Evolutionary conservation across 2,888 invertebrate species (phyloP).

Genomic region (Dynastes maya): DNA sequence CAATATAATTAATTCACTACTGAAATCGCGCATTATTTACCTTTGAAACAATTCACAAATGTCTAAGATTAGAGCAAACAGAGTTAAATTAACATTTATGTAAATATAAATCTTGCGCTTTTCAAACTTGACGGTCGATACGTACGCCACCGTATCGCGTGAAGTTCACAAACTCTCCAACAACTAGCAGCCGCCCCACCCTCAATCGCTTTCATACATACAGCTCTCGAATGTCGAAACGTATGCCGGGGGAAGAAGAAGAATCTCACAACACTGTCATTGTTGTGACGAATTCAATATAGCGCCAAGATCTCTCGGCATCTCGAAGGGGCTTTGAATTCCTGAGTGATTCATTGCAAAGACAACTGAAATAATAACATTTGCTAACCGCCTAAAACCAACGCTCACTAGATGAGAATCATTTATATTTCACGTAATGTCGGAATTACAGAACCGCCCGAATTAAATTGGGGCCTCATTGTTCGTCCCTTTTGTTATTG

Average conservation of each 20-base stretch:
- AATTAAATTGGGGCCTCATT: slow-evolving; percentile 51
- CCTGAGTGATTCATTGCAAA: slow-evolving; percentile 56
- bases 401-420: slow-evolving; percentile 57
- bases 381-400: slow-evolving; percentile 57
- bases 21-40: slow-evolving; percentile 39
- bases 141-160: slow-evolving; percentile 20
- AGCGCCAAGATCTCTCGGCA: slow-evolving; percentile 56
- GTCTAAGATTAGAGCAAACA: slow-evolving; percentile 52
- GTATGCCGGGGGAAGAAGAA: slow-evolving; percentile 5
- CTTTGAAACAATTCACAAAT: slow-evolving; percentile 53
- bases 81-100: slow-evolving; percentile 57
- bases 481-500: slow-evolving; percentile 51
- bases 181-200: neutral
- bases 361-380: slow-evolving; percentile 60
- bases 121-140: slow-evolving; percentile 32
- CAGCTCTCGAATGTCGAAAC: slow-evolving; percentile 6
- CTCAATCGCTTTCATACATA: neutral
- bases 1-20: slow-evolving; percentile 46
- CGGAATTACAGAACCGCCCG: slow-evolving; percentile 50
- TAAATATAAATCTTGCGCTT: slow-evolving; percentile 56
- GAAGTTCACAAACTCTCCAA: slow-evolving; percentile 26
- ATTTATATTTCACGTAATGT: slow-evolving; percentile 59
- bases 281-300: slow-evolving; percentile 58
- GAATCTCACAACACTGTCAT: slow-evolving; percentile 54
- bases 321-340: slow-evolving; percentile 54